Evolutionary conservation across 53 echinoderm and acorn worm genomes (phyloP), one percentile per base, ranked within the genome.

Genomic region (Patiria pectinifera): DNA sequence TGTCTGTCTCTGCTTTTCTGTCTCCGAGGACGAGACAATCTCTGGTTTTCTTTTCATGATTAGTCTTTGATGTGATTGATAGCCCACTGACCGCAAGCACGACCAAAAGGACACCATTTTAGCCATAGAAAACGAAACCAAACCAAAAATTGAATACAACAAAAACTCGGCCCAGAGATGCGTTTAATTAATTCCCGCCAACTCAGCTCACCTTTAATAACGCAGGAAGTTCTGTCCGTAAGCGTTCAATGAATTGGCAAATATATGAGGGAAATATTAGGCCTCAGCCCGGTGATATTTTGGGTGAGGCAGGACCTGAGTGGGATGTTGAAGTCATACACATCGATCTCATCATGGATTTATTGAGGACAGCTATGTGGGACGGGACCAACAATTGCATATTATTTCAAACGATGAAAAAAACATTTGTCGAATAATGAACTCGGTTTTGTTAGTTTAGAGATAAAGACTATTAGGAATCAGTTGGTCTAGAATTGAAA

Each of bases 31-130:
- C 19, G 22, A 62, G 62, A 59, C 35, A 59, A 88, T 45, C 45
- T 74, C 77, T 74, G 79, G 80, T 59, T 78, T 78, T 78, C 47
- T 66, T 8, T 77, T 81, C 80, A 59, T 77, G 87, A 87, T 87
- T 87, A 87, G 26, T 12, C 48, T 59, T 48, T 3, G 18, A n/a
- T 25, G 26, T 86, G 86, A 86, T 86, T 86, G 86, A 72, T 86
- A 48, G 85, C 47, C 44, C 46, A 48, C 22, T 75, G 86, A 75
- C 25, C 13, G 48, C 46, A 59, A 58, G 53, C 2, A 23, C 82
- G 58, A 58, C 7, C 6, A 13, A 82, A 82, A 82, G 23, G 13
- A 53, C 44, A 82, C 19, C 59, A 46, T 78, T 46, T 45, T 11
- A 71, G 11, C 19, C 71, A 86, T 47, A 46, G 18, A 48, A 49